Conservation (phyloP, 1,140 invertebrate genomes). For the Euura lappo region DNA sequence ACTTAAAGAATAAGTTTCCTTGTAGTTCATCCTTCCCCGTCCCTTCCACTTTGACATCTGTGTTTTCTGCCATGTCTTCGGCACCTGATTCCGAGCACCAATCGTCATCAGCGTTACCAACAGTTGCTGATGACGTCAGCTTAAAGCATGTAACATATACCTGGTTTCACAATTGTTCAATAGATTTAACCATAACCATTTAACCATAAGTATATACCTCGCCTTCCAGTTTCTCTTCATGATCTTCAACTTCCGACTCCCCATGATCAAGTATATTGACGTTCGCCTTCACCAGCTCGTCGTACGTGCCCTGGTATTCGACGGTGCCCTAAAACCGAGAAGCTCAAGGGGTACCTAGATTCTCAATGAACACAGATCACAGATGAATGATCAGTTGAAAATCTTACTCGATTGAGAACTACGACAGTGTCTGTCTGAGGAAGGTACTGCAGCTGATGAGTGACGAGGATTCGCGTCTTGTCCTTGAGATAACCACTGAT, state of each 20-base stretch:
- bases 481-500: constrained; percentile 52
- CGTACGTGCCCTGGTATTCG: too few relatives aligned
- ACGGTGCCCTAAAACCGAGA: too few relatives aligned
- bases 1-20: constrained; percentile 65
- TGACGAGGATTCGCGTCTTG: too few relatives aligned
- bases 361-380: too few relatives aligned
- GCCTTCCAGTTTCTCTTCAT: not conserved
- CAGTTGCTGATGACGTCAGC: not conserved
- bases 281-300: too few relatives aligned
- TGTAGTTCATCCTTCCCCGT: constrained; percentile 64
- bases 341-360: too few relatives aligned
- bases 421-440: constrained; percentile 55
- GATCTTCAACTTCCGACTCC: not conserved
- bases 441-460: too few relatives aligned
- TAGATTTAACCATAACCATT: not conserved
- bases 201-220: not conserved
- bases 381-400: too few relatives aligned
- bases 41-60: constrained; percentile 38
- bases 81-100: constrained; percentile 29
- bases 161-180: not conserved
- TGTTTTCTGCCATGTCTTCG: not conserved
- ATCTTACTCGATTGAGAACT: constrained; percentile 51
- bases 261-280: too few relatives aligned
- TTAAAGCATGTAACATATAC: too few relatives aligned
- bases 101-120: not conserved